A percentile compares a stretch with the other conserved stretches of the same genome.
phyloP scores from a whole-genome alignment of 1,140 invertebrate species.

The Lamellibrachia luymesi region DNA sequence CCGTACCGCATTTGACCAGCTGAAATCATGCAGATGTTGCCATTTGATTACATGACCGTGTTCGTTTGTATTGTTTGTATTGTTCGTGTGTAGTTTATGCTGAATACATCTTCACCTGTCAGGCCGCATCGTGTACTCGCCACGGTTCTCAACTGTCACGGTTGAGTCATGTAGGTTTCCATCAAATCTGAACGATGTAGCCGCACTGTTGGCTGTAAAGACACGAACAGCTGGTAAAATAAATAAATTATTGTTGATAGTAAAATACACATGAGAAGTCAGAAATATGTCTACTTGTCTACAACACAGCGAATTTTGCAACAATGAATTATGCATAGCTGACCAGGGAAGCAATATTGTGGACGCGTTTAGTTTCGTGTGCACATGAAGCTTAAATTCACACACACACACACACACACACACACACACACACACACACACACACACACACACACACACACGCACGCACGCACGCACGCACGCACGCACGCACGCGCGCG shows the following conservation, averaged over 20 bases:
- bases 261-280: background rate
- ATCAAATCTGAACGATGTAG: background rate
- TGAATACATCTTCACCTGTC: background rate
- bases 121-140: background rate
- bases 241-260: background rate
- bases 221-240: background rate
- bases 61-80: background rate
- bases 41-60: background rate
- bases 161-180: background rate
- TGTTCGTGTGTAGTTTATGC: background rate
- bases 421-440: no score
- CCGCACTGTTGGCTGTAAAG: background rate
- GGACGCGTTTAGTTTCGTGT: no score
- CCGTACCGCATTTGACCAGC: background rate
- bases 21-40: background rate
- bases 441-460: no score
- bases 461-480: no score
- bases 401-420: no score
- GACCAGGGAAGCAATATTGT: no score
- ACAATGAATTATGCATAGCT: no score
- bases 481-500: no score
- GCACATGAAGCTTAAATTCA: no score
- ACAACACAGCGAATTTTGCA: no score
- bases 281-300: background rate
- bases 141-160: background rate